Evolutionary conservation across 2,113 vertebrate genomes (phyloP).

Genomic region (Takifugu flavidus): DNA sequence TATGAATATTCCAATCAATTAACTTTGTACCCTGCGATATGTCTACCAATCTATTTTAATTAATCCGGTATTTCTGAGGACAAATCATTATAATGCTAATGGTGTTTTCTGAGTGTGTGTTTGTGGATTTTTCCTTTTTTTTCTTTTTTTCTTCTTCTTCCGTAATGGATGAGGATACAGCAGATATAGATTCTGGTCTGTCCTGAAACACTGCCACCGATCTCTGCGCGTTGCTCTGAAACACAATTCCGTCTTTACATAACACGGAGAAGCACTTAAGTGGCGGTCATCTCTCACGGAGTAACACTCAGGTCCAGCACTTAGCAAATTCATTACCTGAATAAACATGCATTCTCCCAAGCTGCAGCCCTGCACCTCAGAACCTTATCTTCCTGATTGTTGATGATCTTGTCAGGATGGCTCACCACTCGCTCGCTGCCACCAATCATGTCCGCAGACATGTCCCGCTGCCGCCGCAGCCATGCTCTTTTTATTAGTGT

Average conservation of each 20-base stretch:
- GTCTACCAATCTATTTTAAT: no score
- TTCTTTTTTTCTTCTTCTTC: no score
- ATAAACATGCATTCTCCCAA: neutral
- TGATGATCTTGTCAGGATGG: slow-evolving; percentile 29
- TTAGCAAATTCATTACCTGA: slow-evolving; percentile 18
- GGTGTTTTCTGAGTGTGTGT: no score
- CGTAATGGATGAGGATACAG: neutral
- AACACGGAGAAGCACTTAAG: slow-evolving; percentile 20
- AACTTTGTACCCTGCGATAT: no score
- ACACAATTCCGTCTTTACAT: slow-evolving; percentile 38
- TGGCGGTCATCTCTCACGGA: slow-evolving; percentile 8
- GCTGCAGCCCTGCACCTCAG: slow-evolving; percentile 11
- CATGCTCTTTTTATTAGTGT: slow-evolving; percentile 50
- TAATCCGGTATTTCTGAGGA: no score
- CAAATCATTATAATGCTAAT: neutral
- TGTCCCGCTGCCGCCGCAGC: slow-evolving; percentile 41
- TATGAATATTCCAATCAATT: no score
- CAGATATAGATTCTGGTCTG: neutral
- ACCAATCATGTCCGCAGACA: slow-evolving; percentile 35
- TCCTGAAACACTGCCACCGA: slow-evolving; percentile 22
- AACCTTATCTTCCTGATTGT: neutral
- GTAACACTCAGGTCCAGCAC: slow-evolving; percentile 7
- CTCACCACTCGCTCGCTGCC: slow-evolving; percentile 8
- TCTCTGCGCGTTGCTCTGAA: slow-evolving; percentile 15
- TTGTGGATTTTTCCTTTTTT: no score